Evolutionary conservation across 2,113 vertebrate species (phyloP).

Genomic region (Sclerurus mexicanus): DNA sequence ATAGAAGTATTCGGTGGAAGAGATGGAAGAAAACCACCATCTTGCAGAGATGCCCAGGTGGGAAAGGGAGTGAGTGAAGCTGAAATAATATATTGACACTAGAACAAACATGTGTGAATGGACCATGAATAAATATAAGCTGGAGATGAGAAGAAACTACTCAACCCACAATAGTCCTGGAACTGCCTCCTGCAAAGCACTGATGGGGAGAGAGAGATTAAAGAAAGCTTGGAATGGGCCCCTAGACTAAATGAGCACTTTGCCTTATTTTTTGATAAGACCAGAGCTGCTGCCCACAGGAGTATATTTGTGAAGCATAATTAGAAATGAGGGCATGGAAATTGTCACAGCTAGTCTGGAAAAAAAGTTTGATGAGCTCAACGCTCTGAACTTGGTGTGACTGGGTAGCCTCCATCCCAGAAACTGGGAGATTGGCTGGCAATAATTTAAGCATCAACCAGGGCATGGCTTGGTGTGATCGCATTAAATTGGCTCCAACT

Average conservation of each 20-base stretch:
- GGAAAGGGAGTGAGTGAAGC: background rate
- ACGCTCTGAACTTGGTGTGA: background rate
- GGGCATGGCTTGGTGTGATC: background rate
- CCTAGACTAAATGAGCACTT: background rate
- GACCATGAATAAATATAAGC: conserved; percentile 24
- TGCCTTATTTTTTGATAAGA: background rate
- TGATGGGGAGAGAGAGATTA: background rate
- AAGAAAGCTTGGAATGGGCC: background rate
- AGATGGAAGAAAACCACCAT: background rate
- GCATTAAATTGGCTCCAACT: background rate
- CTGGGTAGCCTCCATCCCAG: background rate
- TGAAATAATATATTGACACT: background rate
- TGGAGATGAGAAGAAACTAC: conserved; percentile 1
- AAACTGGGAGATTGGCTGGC: fast-evolving
- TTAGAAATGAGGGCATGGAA: background rate
- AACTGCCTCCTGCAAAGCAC: background rate
- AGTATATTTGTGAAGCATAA: background rate
- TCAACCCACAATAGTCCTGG: background rate
- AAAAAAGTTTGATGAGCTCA: background rate
- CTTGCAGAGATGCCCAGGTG: background rate
- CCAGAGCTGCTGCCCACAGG: background rate
- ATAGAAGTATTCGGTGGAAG: background rate
- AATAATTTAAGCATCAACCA: background rate
- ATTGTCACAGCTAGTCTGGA: background rate
- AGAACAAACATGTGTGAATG: background rate